Evolutionary conservation across 2,888 invertebrate species (phyloP), one percentile per base, ranked within the genome.

Genomic region (Listrodromus nycthemerus): DNA sequence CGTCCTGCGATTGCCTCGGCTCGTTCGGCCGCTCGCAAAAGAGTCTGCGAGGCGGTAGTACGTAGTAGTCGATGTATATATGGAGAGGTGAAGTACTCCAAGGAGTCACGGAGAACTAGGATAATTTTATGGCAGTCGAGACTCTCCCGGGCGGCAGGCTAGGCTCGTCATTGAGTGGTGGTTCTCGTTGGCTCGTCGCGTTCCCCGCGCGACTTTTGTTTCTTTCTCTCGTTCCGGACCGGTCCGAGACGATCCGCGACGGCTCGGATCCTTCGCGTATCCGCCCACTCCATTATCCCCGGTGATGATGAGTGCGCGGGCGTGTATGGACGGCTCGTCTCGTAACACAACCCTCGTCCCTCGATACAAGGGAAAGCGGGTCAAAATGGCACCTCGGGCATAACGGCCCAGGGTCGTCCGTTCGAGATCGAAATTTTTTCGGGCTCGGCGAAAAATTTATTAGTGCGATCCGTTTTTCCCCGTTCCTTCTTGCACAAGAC

Each of bases 291-390:
- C 91, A 93, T 93, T 93, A 93, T 92, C 92, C 76, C 89, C 89
- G 89, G 91, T 89, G 92, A 92, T 92, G 93, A 92, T 91, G 92
- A 93, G 92, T 92, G 92, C 92, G 92, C 91, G 91, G 90, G 92
- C 91, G 92, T 91, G 87, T 90, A 85, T 85, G 87, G 48, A 41
- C 3, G 61, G 75, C 71, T 67, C 70, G 63, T 89, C 91, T 90
- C 89, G 90, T 91, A 91, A 90, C 90, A 90, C 90, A 89, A 87
- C 87, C 71, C 63, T 69, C 65, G 50, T 48, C 30, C 58, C 16
- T 16, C 19, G 48, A 61, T 37, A 69, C 24, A 27, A 3, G 41
- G 41, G 41, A 13, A 13, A 41, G 41, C 41, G 41, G 41, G 41
- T 10, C 41, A 13, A 41, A 41, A 41, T 13, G 41, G 41, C 41